phyloP scores from a whole-genome alignment of 1,140 invertebrate genomes.

The Drosophila willistoni region DNA sequence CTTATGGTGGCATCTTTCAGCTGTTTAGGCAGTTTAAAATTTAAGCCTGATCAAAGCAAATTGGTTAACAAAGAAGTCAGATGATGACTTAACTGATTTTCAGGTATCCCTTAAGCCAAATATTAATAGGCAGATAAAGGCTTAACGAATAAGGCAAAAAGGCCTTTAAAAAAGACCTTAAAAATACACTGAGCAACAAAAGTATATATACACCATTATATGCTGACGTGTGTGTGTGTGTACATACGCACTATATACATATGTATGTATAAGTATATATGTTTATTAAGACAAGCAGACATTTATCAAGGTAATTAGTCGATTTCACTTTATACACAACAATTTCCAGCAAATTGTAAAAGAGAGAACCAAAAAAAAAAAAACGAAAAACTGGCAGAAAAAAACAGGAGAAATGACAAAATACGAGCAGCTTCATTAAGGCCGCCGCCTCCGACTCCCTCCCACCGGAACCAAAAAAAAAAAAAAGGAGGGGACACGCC shows the following conservation, averaged over 20 bases:
- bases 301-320: conserved; percentile 24
- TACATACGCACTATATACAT: background rate
- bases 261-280: background rate
- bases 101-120: too few relatives aligned
- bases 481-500: background rate
- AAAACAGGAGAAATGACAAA: conserved; percentile 23
- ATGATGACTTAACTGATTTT: too few relatives aligned
- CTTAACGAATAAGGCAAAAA: too few relatives aligned
- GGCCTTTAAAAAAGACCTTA: too few relatives aligned
- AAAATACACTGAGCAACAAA: background rate
- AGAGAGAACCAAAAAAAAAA: conserved; percentile 11
- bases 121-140: too few relatives aligned
- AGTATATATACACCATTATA: background rate
- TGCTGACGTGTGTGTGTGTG: background rate
- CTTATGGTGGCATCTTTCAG: too few relatives aligned
- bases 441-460: conserved; percentile 10
- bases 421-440: conserved; percentile 58
- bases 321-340: conserved; percentile 12
- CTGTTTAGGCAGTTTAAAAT: too few relatives aligned
- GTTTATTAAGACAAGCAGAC: background rate
- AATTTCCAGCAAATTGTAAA: conserved; percentile 7
- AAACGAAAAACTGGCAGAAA: background rate
- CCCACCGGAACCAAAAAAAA: background rate
- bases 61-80: too few relatives aligned
- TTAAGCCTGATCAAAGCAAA: too few relatives aligned